A percentile compares a stretch with the other conserved stretches of the same genome.
phyloP scores from a whole-genome alignment of 2,113 vertebrate genomes.

The Tachycineta bicolor region DNA sequence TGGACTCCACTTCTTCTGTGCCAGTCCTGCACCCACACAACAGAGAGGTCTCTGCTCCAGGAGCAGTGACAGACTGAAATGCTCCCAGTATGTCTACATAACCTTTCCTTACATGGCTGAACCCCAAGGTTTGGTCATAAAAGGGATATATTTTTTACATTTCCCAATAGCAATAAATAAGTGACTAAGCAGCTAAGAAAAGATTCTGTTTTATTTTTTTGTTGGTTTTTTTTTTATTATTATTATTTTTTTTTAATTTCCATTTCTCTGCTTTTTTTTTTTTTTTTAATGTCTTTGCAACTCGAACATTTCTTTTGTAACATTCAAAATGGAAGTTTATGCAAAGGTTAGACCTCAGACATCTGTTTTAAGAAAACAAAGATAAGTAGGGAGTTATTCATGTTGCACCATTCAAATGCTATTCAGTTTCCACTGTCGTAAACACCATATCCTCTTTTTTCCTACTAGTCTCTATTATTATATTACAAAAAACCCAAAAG shows the following conservation, averaged over 20 bases:
- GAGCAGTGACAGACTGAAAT: background rate
- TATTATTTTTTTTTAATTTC: no score
- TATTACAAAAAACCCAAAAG: background rate
- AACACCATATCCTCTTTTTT: background rate
- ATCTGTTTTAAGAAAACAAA: background rate
- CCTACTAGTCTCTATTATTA: background rate
- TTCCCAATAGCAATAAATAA: background rate
- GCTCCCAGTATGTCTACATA: background rate
- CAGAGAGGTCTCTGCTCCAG: background rate
- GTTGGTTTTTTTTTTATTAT: no score
- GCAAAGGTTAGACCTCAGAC: background rate
- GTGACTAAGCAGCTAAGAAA: background rate
- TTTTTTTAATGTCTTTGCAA: background rate
- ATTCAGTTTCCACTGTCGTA: background rate
- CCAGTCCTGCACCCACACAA: background rate
- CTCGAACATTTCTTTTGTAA: background rate
- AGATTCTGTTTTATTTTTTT: fast-evolving
- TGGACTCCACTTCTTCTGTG: no score
- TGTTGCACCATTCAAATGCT: background rate
- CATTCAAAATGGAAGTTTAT: background rate
- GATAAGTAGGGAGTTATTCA: background rate
- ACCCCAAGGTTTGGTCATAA: background rate
- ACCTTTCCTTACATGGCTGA: background rate
- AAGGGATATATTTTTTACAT: background rate
- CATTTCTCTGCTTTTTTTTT: no score